Evolutionary conservation across 1,140 invertebrate species (phyloP).

Genomic region (Bombus ignitus): DNA sequence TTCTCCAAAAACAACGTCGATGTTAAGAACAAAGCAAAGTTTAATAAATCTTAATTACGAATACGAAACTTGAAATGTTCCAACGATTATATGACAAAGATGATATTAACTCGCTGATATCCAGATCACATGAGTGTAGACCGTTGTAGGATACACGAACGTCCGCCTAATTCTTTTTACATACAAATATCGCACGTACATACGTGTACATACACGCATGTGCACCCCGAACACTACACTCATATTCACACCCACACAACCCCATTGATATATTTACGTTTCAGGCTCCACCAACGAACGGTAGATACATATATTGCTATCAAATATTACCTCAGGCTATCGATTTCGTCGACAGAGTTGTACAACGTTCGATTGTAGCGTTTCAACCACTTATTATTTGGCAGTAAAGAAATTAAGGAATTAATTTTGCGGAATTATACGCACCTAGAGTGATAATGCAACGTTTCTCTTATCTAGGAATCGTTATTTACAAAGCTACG

Average conservation of each 20-base stretch:
- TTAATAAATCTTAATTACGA: neutral
- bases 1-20: neutral
- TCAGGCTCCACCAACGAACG: constrained; percentile 41
- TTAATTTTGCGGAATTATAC: constrained; percentile 20
- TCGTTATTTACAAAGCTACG: neutral
- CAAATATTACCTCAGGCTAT: constrained; percentile 29
- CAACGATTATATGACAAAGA: neutral
- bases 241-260: neutral
- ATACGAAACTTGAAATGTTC: neutral
- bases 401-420: constrained; percentile 51
- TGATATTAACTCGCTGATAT: constrained; percentile 1
- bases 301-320: constrained; percentile 42
- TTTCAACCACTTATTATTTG: constrained; percentile 18
- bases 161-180: neutral
- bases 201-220: neutral
- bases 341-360: neutral
- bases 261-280: constrained; percentile 15
- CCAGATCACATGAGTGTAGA: neutral
- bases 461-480: neutral
- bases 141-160: neutral
- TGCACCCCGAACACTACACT: neutral
- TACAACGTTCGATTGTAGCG: constrained; percentile 21
- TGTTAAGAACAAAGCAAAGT: neutral
- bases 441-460: neutral
- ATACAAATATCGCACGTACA: neutral